Evolutionary conservation across 2,888 invertebrate species (phyloP), one percentile per base, ranked within the genome.

Genomic region (Anorthoa munda): DNA sequence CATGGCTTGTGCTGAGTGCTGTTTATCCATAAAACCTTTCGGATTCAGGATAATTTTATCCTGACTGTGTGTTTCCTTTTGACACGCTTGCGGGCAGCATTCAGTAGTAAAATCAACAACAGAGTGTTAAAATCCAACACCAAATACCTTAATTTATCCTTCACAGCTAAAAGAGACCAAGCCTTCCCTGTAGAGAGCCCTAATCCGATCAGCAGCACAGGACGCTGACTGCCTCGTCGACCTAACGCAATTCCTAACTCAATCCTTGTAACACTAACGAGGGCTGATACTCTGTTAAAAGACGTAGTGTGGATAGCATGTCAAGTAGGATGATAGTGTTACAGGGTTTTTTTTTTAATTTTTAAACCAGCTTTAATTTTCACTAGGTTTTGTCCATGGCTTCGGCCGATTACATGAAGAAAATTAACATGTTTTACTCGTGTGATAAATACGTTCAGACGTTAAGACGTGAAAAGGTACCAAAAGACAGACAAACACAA

Each of bases 231-330:
- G 39, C 39, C 4, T 18, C 39, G 31, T 46, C 77, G n/a, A 26
- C n/a, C 60, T 79, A 73, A 79, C 55, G 0, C 17, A 9, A 73
- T 73, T 66, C n/a, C 66, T 74, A 74, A 77, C 58, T 77, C 46
- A 74, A 73, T 77, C 12, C 9, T 21, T 53, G 0, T 13, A n/a
- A 53, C 61, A 48, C 17, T 63, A 73, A 73, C 80, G 18, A 58
- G 53, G n/a, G 11, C 26, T 26, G 23, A 63, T 46, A 61, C 46
- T 50, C 23, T 56, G n/a, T 13, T 69, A 26, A 26, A 60, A 48
- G 53, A 48, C 23, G 7, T 11, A 12, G 4, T n/a, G 13, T 46
- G 9, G n/a, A 51, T 23, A 4, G 45, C 50, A 45, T 23, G 17
- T 12, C 50, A 61, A 51, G 15, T 13, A 58, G 7, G 12, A 15